Conservation (phyloP, 2,113 vertebrate species). For the Dasyprocta punctata region DNA sequence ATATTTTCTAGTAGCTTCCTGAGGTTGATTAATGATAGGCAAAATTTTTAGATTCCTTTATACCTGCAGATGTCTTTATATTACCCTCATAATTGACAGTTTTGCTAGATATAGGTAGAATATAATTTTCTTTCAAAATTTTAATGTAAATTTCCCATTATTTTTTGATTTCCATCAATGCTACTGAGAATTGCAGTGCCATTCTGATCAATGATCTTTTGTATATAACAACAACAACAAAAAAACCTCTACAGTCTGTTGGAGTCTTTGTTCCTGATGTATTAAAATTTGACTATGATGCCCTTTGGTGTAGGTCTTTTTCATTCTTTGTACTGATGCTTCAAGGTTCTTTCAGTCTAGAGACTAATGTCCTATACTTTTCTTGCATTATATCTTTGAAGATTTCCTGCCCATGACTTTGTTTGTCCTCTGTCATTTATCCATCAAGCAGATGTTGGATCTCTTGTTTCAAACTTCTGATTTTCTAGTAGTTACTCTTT, state of each 20-base stretch:
- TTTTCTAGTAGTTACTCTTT: slow-evolving; percentile 9
- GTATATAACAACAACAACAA: neutral
- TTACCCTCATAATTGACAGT: neutral
- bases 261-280: neutral
- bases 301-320: neutral
- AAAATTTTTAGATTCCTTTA: neutral
- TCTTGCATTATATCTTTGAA: slow-evolving; percentile 47
- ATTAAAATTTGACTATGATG: slow-evolving; percentile 2
- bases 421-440: neutral
- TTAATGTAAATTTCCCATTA: neutral
- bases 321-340: neutral
- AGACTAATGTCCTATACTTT: neutral
- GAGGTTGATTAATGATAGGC: neutral
- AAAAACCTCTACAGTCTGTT: neutral
- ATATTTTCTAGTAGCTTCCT: neutral
- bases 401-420: neutral
- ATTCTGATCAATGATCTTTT: slow-evolving; percentile 14
- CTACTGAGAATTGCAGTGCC: neutral
- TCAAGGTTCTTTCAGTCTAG: slow-evolving; percentile 30
- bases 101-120: neutral
- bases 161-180: neutral
- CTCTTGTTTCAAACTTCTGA: slow-evolving; percentile 2
- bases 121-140: slow-evolving; percentile 23
- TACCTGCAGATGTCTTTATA: neutral
- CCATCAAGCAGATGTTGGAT: neutral